Evolutionary conservation across 1,140 invertebrate genomes (phyloP).

Genomic region (Reticulitermes speratus): DNA sequence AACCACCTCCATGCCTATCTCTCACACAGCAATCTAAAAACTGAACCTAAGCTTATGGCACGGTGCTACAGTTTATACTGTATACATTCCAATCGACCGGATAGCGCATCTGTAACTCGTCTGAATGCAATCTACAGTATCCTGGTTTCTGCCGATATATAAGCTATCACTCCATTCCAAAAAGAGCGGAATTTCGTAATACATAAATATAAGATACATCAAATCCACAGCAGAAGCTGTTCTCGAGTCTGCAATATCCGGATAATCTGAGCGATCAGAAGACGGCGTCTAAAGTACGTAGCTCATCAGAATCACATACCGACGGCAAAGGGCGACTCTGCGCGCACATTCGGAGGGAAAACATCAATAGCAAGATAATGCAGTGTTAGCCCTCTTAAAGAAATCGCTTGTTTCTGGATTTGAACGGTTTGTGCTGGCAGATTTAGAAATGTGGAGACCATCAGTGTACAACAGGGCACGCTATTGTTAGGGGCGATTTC

Average conservation of each 20-base stretch:
- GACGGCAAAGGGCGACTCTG: too few species aligned
- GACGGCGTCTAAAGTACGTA: neutral
- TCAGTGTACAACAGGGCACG: too few species aligned
- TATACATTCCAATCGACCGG: neutral
- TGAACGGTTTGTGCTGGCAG: too few species aligned
- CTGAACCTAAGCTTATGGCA: neutral
- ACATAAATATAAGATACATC: conserved; percentile 15
- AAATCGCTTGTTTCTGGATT: too few species aligned
- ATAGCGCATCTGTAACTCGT: neutral
- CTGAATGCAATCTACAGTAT: neutral
- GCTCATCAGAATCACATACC: neutral
- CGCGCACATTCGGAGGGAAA: too few species aligned
- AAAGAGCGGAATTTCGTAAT: neutral
- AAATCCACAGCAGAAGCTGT: neutral
- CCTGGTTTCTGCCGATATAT: neutral
- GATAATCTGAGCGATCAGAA: neutral
- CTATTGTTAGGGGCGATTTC: too few species aligned
- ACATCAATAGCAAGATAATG: too few species aligned
- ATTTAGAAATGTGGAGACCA: too few species aligned
- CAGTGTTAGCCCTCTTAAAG: too few species aligned
- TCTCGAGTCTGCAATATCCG: neutral
- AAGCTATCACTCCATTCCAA: neutral
- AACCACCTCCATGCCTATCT: neutral
- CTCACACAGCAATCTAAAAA: neutral
- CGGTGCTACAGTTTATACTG: neutral